phyloP scores from a whole-genome alignment of 2,888 invertebrate genomes.

The Margaritifera margaritifera region DNA sequence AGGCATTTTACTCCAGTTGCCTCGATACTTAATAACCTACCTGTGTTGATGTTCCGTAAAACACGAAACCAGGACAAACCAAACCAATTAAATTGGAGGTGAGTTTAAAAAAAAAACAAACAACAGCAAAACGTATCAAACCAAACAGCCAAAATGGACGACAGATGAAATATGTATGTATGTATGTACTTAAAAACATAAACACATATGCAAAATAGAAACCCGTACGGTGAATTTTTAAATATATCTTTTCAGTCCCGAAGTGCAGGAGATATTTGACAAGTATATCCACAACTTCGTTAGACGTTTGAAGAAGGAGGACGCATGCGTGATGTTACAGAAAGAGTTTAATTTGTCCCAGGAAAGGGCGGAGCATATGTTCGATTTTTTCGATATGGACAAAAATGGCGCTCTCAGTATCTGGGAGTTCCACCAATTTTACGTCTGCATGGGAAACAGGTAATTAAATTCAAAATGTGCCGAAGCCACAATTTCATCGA shows the following conservation, averaged over 20 bases:
- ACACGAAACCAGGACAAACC: too few relatives aligned
- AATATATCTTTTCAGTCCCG: conserved; percentile 43
- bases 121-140: too few relatives aligned
- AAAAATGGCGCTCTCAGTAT: conserved; percentile 54
- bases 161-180: too few relatives aligned
- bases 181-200: too few relatives aligned
- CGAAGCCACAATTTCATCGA: too few relatives aligned
- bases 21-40: too few relatives aligned
- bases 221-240: neutral
- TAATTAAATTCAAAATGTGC: conserved; percentile 28
- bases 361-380: conserved; percentile 50
- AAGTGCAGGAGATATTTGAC: conserved; percentile 58
- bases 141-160: too few relatives aligned
- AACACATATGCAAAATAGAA: neutral
- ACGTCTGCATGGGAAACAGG: conserved; percentile 53
- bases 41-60: too few relatives aligned
- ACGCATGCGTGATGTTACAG: conserved; percentile 51
- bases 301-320: conserved; percentile 51
- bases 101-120: too few relatives aligned
- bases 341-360: conserved; percentile 51
- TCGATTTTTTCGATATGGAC: conserved; percentile 63
- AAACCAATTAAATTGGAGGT: too few relatives aligned
- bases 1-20: too few relatives aligned
- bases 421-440: conserved; percentile 67
- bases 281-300: conserved; percentile 56